These are phyloP conservation scores for Oxyteleia sp. DNA, from an alignment of 2,888 invertebrate genomes.

Conservation along the genomic window DNA sequence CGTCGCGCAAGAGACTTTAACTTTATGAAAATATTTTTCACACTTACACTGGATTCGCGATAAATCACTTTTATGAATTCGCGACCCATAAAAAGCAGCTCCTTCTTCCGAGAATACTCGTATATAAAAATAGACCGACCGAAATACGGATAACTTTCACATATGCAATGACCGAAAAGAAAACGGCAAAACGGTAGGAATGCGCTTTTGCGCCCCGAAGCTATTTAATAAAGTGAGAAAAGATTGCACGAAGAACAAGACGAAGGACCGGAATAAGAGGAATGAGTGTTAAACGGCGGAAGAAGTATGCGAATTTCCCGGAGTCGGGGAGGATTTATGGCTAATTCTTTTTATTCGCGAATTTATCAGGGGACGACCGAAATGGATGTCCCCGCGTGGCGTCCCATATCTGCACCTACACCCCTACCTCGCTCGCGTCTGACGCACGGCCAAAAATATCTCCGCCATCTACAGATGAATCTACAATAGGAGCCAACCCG, in stretches of 20 bases:
- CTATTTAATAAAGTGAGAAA: slow-evolving; percentile 72
- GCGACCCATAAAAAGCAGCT: slow-evolving; percentile 46
- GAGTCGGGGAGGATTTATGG: slow-evolving; percentile 74
- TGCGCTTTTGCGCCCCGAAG: slow-evolving; percentile 38
- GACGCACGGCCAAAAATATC: slow-evolving; percentile 65
- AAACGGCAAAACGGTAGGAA: slow-evolving; percentile 31
- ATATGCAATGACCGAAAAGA: slow-evolving; percentile 49
- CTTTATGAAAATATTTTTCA: slow-evolving; percentile 23
- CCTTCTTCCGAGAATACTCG: slow-evolving; percentile 33
- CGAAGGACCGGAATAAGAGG: slow-evolving; percentile 59
- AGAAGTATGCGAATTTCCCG: slow-evolving; percentile 73
- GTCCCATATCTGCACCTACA: slow-evolving; percentile 67
- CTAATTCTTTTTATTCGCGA: slow-evolving; percentile 76
- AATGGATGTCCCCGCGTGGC: slow-evolving; percentile 60
- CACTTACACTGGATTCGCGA: slow-evolving; percentile 23
- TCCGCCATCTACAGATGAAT: slow-evolving; percentile 60
- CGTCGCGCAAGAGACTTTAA: too few relatives aligned
- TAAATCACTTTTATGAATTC: slow-evolving; percentile 62
- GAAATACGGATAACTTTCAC: slow-evolving; percentile 46
- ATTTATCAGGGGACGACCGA: slow-evolving; percentile 62
- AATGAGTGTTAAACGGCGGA: slow-evolving; percentile 73
- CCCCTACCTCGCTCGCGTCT: slow-evolving; percentile 40
- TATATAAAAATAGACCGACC: slow-evolving; percentile 52
- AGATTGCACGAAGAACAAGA: slow-evolving; percentile 70
- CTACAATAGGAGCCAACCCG: slow-evolving; percentile 55